Evolutionary conservation across 2,797 vertebrate species (phyloP).

Genomic region (Myioborus melanocephalus): DNA sequence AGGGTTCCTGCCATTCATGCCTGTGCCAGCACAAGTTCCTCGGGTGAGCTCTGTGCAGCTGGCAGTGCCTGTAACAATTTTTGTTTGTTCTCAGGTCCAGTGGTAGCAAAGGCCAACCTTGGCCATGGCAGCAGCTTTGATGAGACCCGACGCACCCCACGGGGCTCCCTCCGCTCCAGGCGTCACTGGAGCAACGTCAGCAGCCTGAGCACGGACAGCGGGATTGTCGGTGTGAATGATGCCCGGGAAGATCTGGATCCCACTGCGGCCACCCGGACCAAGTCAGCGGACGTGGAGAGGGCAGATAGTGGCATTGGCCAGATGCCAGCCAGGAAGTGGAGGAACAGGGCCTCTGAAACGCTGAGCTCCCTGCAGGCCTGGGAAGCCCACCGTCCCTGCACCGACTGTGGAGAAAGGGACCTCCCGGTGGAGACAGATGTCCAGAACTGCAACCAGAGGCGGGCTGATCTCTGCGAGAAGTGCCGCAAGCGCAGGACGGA

Average conservation of each 20-base stretch:
- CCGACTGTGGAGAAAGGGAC: constrained; percentile 83
- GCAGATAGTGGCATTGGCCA: constrained; percentile 88
- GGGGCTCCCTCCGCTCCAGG: constrained; percentile 76
- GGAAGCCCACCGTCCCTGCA: constrained; percentile 86
- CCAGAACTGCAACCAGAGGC: constrained; percentile 72
- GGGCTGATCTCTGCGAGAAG: constrained; percentile 84
- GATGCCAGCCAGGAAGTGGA: constrained; percentile 83
- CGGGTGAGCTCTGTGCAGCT: background rate
- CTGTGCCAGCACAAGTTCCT: background rate
- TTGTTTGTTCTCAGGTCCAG: constrained; percentile 52
- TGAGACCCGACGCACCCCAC: constrained; percentile 66
- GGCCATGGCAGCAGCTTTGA: constrained; percentile 62
- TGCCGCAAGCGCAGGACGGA: constrained; percentile 87
- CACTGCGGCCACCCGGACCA: constrained; percentile 28
- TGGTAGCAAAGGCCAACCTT: constrained; percentile 69
- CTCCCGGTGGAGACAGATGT: constrained; percentile 49
- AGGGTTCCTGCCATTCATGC: background rate
- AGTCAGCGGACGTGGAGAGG: constrained; percentile 79
- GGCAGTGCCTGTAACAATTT: background rate
- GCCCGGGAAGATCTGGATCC: constrained; percentile 80
- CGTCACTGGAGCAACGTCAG: constrained; percentile 92
- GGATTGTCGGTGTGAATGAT: constrained; percentile 85
- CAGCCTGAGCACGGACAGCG: constrained; percentile 90
- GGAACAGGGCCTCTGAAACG: constrained; percentile 74
- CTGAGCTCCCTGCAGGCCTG: constrained; percentile 79